phyloP scores from a whole-genome alignment of 2,113 vertebrate species.

The Ophthalmolycus amberensis region DNA sequence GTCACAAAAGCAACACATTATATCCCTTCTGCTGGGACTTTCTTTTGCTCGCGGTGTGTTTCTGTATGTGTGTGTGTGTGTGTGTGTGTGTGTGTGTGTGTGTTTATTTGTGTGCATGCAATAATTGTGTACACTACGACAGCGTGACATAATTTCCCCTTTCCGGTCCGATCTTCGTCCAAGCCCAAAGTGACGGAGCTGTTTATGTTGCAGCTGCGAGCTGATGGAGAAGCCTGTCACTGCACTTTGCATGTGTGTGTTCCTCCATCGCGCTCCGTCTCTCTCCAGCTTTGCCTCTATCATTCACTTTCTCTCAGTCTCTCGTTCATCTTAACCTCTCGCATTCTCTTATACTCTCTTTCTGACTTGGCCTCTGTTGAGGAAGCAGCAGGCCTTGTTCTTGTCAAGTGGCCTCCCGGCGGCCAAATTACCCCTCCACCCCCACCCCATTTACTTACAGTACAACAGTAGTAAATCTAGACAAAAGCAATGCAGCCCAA shows the following conservation, averaged over 20 bases:
- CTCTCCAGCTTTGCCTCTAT: constrained; percentile 9
- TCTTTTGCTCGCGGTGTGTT: constrained; percentile 19
- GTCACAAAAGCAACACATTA: constrained; percentile 80
- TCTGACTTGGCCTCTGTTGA: constrained; percentile 25
- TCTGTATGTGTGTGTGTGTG: constrained; percentile 8
- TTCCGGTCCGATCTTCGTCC: constrained; percentile 19
- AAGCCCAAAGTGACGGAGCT: constrained; percentile 44
- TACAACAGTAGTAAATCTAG: constrained; percentile 57
- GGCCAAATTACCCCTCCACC: constrained; percentile 45
- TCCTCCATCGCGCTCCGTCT: constrained; percentile 14
- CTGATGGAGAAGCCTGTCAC: constrained; percentile 36
- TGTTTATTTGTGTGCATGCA: constrained; percentile 21
- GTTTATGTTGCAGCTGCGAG: constrained; percentile 59
- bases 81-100: constrained; percentile 10
- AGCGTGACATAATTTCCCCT: constrained; percentile 31
- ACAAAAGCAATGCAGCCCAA: constrained; percentile 63
- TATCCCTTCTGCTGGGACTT: constrained; percentile 50
- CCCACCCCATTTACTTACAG: constrained; percentile 45
- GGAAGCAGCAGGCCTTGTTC: constrained; percentile 62
- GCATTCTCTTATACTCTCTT: constrained; percentile 24
- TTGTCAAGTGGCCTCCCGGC: constrained; percentile 56
- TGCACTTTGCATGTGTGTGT: constrained; percentile 15
- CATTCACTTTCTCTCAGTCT: constrained; percentile 27
- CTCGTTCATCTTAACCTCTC: constrained; percentile 32
- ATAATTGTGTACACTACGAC: neutral